Conservation (phyloP, 2,888 invertebrate species). For the Trichogramma dendrolimi region DNA sequence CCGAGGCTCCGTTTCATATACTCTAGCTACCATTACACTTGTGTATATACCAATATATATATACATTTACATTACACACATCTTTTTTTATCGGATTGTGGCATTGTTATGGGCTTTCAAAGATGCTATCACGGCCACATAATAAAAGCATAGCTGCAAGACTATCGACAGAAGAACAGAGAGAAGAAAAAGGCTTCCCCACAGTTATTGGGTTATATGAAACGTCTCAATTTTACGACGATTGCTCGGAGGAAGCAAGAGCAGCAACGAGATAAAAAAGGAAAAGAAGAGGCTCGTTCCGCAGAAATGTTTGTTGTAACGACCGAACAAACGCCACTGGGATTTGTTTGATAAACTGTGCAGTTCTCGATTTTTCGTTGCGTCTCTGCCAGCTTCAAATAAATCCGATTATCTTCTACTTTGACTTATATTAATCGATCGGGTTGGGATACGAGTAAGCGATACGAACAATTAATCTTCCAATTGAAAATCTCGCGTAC, state of each 20-base stretch:
- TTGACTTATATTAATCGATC: too few species aligned
- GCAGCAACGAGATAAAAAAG: constrained; percentile 4
- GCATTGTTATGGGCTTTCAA: constrained; percentile 15
- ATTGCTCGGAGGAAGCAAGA: constrained; percentile 7
- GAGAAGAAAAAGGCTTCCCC: neutral
- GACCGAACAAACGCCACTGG: too few species aligned
- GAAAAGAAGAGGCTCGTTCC: neutral
- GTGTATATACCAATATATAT: constrained; percentile 7
- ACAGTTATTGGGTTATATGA: too few species aligned
- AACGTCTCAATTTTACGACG: constrained; percentile 23
- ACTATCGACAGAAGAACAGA: neutral
- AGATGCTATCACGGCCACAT: constrained; percentile 21
- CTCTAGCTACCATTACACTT: neutral
- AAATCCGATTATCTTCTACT: too few species aligned
- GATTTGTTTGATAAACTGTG: too few species aligned
- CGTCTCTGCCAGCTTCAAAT: too few species aligned
- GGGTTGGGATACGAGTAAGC: too few species aligned
- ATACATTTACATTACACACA: neutral
- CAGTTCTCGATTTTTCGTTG: too few species aligned
- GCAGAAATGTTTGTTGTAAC: neutral
- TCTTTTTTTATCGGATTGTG: constrained; percentile 9
- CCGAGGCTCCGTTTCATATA: neutral
- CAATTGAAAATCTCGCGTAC: too few species aligned
- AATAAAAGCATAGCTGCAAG: constrained; percentile 21
- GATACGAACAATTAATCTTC: too few species aligned